Evolutionary conservation across 2,797 vertebrate species (phyloP).

Genomic region (Enteromius afrohamiltoni): DNA sequence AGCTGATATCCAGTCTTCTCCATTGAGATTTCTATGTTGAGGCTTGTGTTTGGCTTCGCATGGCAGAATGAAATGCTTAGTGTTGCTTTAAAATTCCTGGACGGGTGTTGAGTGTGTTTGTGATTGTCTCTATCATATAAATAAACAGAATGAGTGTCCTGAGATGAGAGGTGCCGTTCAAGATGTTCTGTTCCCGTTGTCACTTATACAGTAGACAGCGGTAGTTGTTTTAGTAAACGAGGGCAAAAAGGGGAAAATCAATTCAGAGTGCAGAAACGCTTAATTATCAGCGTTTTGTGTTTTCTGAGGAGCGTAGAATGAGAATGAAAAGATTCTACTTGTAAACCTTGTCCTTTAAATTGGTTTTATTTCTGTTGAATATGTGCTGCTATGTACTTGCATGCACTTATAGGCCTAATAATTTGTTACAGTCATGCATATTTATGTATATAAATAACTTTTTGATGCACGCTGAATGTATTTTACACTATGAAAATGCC

Average conservation of each 20-base stretch:
- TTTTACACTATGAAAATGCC: background rate
- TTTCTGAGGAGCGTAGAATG: background rate
- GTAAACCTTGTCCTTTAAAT: background rate
- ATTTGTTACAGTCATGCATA: background rate
- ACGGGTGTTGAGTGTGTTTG: background rate
- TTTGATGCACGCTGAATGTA: background rate
- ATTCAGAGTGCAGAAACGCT: conserved; percentile 42
- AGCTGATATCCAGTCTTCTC: background rate
- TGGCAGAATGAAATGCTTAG: background rate
- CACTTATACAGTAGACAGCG: background rate
- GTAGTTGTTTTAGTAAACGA: conserved; percentile 23
- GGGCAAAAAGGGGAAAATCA: conserved; percentile 45
- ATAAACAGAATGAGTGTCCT: background rate
- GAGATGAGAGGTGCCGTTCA: background rate
- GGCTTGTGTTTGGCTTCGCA: background rate
- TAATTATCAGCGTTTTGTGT: conserved; percentile 47
- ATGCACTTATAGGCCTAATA: background rate
- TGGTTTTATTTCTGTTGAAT: background rate
- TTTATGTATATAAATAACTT: background rate
- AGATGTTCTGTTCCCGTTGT: background rate
- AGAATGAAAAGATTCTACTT: background rate
- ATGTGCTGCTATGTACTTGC: background rate
- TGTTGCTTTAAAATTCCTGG: background rate
- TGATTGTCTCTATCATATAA: background rate
- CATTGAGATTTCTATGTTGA: background rate